Evolutionary conservation across 2,888 invertebrate species (phyloP).

Genomic region (Ametastegia equiseti): DNA sequence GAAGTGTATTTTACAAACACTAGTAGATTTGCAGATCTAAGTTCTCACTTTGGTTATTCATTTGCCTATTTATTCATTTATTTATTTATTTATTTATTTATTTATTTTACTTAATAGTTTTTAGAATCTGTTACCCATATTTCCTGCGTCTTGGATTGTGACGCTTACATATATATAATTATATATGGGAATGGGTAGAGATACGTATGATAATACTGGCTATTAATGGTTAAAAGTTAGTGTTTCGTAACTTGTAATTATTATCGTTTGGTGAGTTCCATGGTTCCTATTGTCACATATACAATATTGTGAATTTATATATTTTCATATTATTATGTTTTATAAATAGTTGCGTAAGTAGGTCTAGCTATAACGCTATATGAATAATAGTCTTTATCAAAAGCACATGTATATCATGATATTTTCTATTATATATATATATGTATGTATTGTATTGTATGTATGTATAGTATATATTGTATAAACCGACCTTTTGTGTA

Average conservation of each 20-base stretch:
- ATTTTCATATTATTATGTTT: slow-evolving; percentile 47
- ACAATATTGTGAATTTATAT: slow-evolving; percentile 56
- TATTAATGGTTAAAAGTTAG: slow-evolving; percentile 66
- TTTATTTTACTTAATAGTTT: slow-evolving; percentile 34
- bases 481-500: slow-evolving; percentile 63
- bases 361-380: slow-evolving; percentile 66
- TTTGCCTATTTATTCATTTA: slow-evolving; percentile 46
- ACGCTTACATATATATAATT: not conserved
- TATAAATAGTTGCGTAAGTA: slow-evolving; percentile 50
- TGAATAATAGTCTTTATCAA: slow-evolving; percentile 73
- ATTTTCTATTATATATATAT: slow-evolving; percentile 66
- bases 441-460: slow-evolving; percentile 62
- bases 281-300: slow-evolving; percentile 56
- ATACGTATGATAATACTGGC: slow-evolving; percentile 69
- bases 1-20: slow-evolving; percentile 47
- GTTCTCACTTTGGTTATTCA: slow-evolving; percentile 45
- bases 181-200: slow-evolving; percentile 28
- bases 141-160: not conserved
- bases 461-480: slow-evolving; percentile 52
- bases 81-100: slow-evolving; percentile 40
- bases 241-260: slow-evolving; percentile 65
- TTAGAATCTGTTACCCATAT: slow-evolving; percentile 31
- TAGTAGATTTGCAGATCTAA: slow-evolving; percentile 44
- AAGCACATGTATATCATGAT: slow-evolving; percentile 73
- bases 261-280: slow-evolving; percentile 67